Evolutionary conservation across 2,888 invertebrate genomes (phyloP), one percentile per base, ranked within the genome.

Genomic region (Nomada ruficornis): DNA sequence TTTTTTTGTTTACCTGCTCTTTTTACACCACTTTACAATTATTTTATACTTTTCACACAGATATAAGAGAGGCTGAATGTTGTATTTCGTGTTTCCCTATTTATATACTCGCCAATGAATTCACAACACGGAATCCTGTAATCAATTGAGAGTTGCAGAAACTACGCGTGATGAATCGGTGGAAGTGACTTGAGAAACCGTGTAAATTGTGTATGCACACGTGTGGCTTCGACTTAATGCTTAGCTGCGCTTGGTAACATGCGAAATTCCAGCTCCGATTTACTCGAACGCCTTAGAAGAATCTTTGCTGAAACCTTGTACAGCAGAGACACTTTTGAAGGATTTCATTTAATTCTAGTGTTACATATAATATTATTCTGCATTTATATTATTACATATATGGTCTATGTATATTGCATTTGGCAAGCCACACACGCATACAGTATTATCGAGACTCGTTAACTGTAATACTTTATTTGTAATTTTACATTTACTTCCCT

Each of bases 151-250:
- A 29, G 52, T 11, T 54, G 18, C 36, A 54, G n/a, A 36, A 67
- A n/a, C 52, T n/a, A 13, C 29, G 29, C 36, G n/a, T 36, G 52
- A 29, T 36, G 29, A 67, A 67, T 67, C 20, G 36, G 54, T 29
- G 15, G 29, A 20, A 42, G 29, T 65, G 47, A 10, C 11, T 20
- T 11, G 20, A 44, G 36, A 62, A 62, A 62, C 42, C 62, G 62
- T 50, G 44, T 15, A 47, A 20, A 55, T 50, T 44, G 71, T 63
- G 71, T 47, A 15, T 13, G 65, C 52, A 52, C 52, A 10, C n/a
- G 42, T 54, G 26, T 2, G 50, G 36, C 59, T 54, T 42, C 42
- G 13, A 36, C 23, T 26, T 59, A 29, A 15, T 42, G 18, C 36
- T 52, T 36, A 50, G 26, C 15, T 26, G 47, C 50, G 50, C 64